These are phyloP conservation scores for Actinopyga echinites DNA, from an alignment of 53 echinoderm and acorn worm species.

Conservation along the genomic window DNA sequence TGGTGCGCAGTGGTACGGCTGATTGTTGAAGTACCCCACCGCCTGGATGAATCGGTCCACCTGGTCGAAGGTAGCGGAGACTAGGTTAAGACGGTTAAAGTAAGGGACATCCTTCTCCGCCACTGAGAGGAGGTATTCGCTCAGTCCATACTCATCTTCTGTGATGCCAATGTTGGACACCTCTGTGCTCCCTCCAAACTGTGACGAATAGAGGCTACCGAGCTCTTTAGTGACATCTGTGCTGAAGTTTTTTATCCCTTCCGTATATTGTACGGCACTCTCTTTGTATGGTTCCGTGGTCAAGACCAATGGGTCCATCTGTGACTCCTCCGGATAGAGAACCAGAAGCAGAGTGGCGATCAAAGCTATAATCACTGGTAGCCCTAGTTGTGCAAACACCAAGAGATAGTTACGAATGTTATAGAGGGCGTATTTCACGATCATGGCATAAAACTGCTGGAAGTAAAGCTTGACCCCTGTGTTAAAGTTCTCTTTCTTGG, in stretches of 20 bases:
- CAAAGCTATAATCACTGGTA: constrained; percentile 60
- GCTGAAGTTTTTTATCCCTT: constrained; percentile 2
- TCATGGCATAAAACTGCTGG: constrained; percentile 86
- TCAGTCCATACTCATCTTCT: constrained; percentile 16
- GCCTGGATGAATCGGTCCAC: constrained; percentile 38
- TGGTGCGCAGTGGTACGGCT: constrained; percentile 71
- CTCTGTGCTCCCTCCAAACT: constrained; percentile 15
- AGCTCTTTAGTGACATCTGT: neutral
- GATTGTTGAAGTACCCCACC: constrained; percentile 79
- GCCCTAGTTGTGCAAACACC: constrained; percentile 58
- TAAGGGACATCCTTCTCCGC: constrained; percentile 28
- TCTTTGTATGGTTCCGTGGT: constrained; percentile 16
- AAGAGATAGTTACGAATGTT: constrained; percentile 74
- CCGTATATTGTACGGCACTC: constrained; percentile 18
- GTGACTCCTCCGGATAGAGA: constrained; percentile 24
- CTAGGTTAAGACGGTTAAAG: constrained; percentile 61
- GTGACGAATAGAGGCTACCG: constrained; percentile 15
- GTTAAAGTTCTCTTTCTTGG: constrained; percentile 50
- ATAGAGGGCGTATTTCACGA: constrained; percentile 74
- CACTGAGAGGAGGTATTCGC: constrained; percentile 46
- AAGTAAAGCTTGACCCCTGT: constrained; percentile 65
- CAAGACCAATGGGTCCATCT: constrained; percentile 10
- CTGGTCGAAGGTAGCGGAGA: constrained; percentile 58
- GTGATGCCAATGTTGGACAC: neutral
- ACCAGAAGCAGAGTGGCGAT: constrained; percentile 46